A percentile compares a stretch with the other conserved stretches of the same genome.
Evolutionary conservation across 2,113 vertebrate genomes (phyloP).

Genomic region (Podilymbus podiceps): DNA sequence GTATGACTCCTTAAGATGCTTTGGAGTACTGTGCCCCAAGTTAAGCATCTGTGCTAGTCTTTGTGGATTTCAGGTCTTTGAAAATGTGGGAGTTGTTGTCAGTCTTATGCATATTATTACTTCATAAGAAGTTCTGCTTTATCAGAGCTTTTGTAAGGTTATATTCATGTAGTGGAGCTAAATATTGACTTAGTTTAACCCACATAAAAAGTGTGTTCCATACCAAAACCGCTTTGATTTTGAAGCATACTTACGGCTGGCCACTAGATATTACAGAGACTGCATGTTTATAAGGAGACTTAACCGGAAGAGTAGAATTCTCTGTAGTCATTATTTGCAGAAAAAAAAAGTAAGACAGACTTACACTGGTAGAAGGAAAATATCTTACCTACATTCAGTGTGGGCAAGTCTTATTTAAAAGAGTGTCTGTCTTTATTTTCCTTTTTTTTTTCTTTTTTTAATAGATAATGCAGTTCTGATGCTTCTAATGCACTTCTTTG

Average conservation of each 20-base stretch:
- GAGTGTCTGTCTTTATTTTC: background rate
- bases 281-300: background rate
- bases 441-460: background rate
- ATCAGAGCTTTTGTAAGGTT: background rate
- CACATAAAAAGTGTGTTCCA: background rate
- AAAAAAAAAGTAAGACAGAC: background rate
- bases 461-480: background rate
- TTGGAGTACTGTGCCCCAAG: background rate
- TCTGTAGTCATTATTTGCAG: background rate
- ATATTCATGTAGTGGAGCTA: background rate
- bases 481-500: slow-evolving; percentile 1
- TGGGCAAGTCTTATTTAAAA: background rate
- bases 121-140: background rate
- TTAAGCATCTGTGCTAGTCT: background rate
- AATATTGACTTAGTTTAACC: background rate
- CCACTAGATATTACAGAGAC: background rate
- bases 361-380: background rate
- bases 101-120: background rate
- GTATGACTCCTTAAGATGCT: background rate
- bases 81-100: background rate
- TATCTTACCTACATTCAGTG: background rate
- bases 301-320: background rate
- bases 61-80: background rate
- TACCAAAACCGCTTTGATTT: background rate
- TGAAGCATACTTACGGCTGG: background rate